These are phyloP conservation scores for Sebastes hubbsi DNA, from an alignment of 2,797 vertebrate genomes.

Conservation along the genomic window DNA sequence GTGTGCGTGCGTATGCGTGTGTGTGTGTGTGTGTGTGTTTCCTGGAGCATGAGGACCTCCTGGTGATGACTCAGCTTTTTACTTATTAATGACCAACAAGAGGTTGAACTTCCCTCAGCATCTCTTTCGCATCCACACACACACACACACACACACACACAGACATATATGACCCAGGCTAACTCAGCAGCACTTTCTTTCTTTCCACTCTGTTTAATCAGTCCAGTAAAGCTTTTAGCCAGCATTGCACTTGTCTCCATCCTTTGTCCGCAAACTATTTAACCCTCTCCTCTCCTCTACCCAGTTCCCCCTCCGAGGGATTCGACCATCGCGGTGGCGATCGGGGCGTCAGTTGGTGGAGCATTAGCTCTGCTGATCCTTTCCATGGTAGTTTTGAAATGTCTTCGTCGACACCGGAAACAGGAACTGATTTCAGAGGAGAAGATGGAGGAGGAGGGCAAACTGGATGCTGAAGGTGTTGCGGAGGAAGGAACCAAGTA, in stretches of 20 bases:
- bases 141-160: conserved; percentile 2
- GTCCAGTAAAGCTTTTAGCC: conserved; percentile 61
- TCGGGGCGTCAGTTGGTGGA: conserved; percentile 94
- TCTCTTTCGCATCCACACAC: conserved; percentile 19
- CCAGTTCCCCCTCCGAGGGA: conserved; percentile 91
- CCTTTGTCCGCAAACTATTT: conserved; percentile 42
- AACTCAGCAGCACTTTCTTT: conserved; percentile 67
- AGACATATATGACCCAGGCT: conserved; percentile 5
- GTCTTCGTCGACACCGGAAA: conserved; percentile 92
- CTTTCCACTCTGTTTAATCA: conserved; percentile 68
- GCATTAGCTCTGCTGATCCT: conserved; percentile 94
- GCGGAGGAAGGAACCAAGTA: conserved; percentile 93
- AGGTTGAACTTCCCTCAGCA: conserved; percentile 47
- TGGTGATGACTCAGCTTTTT: conserved; percentile 73
- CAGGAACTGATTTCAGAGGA: conserved; percentile 94
- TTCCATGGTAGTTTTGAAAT: conserved; percentile 95
- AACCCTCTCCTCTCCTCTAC: conserved; percentile 46
- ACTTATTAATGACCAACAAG: conserved; percentile 67
- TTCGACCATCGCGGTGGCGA: conserved; percentile 94
- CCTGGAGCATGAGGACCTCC: neutral
- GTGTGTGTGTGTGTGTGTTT: neutral
- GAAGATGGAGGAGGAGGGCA: conserved; percentile 97
- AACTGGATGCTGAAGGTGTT: conserved; percentile 91
- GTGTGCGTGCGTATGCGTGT: neutral
- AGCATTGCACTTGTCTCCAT: conserved; percentile 49